phyloP scores from a whole-genome alignment of 2,888 invertebrate species.

The Anticlea derivata region DNA sequence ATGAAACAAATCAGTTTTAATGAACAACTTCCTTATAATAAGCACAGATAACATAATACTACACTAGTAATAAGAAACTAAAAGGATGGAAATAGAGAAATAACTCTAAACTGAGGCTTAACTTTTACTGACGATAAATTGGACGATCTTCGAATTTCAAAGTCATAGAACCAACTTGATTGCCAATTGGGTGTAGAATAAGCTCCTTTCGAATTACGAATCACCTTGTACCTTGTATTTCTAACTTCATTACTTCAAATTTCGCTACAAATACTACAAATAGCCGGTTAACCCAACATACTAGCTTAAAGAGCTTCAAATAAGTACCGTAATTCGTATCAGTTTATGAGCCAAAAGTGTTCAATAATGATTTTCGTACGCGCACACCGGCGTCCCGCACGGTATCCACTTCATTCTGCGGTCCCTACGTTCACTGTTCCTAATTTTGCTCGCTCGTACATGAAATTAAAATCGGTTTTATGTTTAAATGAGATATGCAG shows the following conservation, averaged over 20 bases:
- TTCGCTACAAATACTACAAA: slow-evolving; percentile 18
- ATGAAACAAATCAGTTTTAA: too few species aligned
- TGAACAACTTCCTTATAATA: too few species aligned
- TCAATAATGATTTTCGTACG: slow-evolving; percentile 72
- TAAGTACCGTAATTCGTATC: slow-evolving; percentile 39
- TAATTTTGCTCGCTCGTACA: slow-evolving; percentile 80
- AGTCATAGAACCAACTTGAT: too few species aligned
- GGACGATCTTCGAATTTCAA: too few species aligned
- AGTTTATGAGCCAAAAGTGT: slow-evolving; percentile 63
- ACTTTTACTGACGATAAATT: too few species aligned
- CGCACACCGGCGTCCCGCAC: slow-evolving; percentile 44
- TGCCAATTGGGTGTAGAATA: too few species aligned
- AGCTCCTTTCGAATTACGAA: too few species aligned
- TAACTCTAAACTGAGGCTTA: too few species aligned
- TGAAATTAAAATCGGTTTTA: slow-evolving; percentile 83
- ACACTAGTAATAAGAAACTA: too few species aligned
- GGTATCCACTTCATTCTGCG: slow-evolving; percentile 80
- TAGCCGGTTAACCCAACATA: slow-evolving; percentile 18
- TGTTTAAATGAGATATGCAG: slow-evolving; percentile 81
- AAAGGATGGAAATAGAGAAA: too few species aligned
- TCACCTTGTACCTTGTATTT: too few species aligned
- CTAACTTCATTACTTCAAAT: slow-evolving; percentile 5
- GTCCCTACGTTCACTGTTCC: slow-evolving; percentile 70
- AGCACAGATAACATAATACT: too few species aligned
- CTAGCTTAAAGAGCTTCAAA: slow-evolving; percentile 37